phyloP scores from a whole-genome alignment of 2,113 vertebrate genomes.

The Choloepus hoffmanni region DNA sequence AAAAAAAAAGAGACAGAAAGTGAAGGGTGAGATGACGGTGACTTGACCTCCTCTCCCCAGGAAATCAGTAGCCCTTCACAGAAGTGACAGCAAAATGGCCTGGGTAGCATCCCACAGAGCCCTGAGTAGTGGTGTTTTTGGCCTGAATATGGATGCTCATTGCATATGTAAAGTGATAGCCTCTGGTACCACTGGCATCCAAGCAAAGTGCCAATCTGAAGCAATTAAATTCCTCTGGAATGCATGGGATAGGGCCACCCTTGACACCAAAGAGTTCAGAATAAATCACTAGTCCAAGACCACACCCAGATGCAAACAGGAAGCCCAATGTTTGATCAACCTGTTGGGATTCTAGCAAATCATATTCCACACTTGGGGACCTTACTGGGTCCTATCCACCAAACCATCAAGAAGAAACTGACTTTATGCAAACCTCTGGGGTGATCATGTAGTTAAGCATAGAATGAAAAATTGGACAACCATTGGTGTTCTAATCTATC shows the following conservation, averaged over 20 bases:
- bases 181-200: not conserved
- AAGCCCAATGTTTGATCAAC: not conserved
- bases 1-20: conserved; percentile 28
- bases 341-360: not conserved
- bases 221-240: not conserved
- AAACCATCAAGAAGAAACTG: not conserved
- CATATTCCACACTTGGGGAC: not conserved
- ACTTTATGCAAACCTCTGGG: not conserved
- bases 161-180: not conserved
- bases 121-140: not conserved
- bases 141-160: not conserved
- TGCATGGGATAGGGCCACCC: not conserved
- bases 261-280: not conserved
- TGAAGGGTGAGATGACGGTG: not conserved
- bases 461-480: not conserved
- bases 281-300: not conserved
- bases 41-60: not conserved
- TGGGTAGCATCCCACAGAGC: not conserved
- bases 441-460: not conserved
- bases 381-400: not conserved
- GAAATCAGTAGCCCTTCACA: not conserved
- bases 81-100: not conserved
- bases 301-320: not conserved
- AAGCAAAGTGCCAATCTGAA: not conserved
- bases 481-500: not conserved